phyloP scores from a whole-genome alignment of 2,113 vertebrate species.

The Rhinoptilus africanus region DNA sequence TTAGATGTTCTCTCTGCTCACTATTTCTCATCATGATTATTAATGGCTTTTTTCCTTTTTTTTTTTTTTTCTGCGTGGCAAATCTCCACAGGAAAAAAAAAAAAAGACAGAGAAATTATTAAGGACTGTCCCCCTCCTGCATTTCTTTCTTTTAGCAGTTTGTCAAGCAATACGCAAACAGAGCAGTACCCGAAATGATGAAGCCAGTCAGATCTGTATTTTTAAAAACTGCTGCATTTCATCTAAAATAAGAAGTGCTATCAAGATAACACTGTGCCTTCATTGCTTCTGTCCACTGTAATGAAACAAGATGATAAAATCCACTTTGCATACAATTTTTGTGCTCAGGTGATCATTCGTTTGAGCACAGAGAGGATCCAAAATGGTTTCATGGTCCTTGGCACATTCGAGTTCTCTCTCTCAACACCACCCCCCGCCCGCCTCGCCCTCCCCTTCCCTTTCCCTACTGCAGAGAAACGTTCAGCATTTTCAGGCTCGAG shows the following conservation, averaged over 20 bases:
- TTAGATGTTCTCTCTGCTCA: neutral
- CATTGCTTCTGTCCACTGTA: neutral
- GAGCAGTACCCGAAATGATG: neutral
- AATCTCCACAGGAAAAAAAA: neutral
- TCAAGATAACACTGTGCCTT: neutral
- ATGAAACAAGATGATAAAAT: neutral
- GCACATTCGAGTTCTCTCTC: neutral
- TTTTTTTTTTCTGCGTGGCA: neutral
- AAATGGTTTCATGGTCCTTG: neutral
- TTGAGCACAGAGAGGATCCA: neutral
- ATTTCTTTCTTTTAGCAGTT: neutral
- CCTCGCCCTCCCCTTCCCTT: neutral
- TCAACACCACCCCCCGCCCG: rapidly evolving
- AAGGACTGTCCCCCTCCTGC: neutral
- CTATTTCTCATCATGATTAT: neutral
- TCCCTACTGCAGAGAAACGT: neutral
- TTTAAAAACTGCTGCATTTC: neutral
- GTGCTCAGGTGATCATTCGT: neutral
- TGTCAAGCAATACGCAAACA: neutral
- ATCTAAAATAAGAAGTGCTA: neutral
- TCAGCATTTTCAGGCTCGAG: neutral
- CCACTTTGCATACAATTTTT: neutral
- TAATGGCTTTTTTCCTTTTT: neutral
- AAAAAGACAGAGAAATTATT: neutral
- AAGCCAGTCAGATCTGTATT: neutral